Evolutionary conservation across 2,888 invertebrate genomes (phyloP).

Genomic region (Noctua pronuba): DNA sequence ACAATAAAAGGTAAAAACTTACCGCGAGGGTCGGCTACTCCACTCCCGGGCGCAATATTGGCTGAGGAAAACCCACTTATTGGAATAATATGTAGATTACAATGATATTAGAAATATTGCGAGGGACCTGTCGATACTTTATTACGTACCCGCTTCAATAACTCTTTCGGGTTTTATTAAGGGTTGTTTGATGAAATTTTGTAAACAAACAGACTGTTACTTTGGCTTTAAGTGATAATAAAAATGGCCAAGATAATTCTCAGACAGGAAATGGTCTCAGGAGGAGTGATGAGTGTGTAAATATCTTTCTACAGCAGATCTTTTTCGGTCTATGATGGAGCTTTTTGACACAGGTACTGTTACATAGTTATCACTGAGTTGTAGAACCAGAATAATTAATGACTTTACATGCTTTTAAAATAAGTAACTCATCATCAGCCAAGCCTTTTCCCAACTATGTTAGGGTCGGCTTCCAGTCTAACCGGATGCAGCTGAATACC

Average conservation of each 20-base stretch:
- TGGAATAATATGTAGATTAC: conserved; percentile 90
- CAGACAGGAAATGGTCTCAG: background rate
- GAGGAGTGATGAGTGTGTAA: background rate
- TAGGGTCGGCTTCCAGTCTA: too few relatives aligned
- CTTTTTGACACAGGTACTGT: background rate
- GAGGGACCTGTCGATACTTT: conserved; percentile 83
- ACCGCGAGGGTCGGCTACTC: conserved; percentile 85
- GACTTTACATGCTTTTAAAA: background rate
- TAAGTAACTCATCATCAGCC: too few relatives aligned
- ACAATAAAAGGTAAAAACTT: conserved; percentile 90
- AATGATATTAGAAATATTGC: conserved; percentile 85
- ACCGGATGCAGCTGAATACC: too few relatives aligned
- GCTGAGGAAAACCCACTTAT: conserved; percentile 87
- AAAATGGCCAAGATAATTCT: background rate
- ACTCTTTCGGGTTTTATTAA: conserved; percentile 74
- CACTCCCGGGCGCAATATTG: conserved; percentile 85
- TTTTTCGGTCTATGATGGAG: background rate
- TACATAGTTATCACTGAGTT: background rate
- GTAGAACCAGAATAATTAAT: background rate
- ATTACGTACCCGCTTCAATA: conserved; percentile 75
- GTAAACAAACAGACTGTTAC: conserved; percentile 36
- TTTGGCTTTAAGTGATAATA: conserved; percentile 34
- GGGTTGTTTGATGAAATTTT: conserved; percentile 54
- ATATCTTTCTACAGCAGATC: background rate
- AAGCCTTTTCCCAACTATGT: too few relatives aligned